Evolutionary conservation across 2,888 invertebrate species (phyloP), one percentile per base, ranked within the genome.

Genomic region (Clivina fossor): DNA sequence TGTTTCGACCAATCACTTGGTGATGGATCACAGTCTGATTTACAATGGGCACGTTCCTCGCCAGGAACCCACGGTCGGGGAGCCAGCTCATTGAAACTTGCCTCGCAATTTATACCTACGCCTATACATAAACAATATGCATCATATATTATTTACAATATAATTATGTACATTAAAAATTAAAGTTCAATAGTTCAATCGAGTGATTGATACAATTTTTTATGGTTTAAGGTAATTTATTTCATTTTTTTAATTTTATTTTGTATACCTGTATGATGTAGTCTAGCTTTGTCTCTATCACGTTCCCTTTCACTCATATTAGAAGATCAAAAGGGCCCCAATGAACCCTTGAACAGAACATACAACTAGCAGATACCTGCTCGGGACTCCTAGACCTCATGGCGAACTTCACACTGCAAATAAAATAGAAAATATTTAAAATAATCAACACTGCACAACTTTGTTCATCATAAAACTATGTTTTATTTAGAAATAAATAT

Each of bases 61-160:
- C 89, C 90, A 69, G 88, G 85, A 72, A 90, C 88, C 69, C 90
- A 90, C 76, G 90, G 90, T 80, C 90, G 80, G 72, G 89, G 89
- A 75, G 84, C 82, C 78, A 84, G 84, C 75, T 84, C 82, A 44
- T 53, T 33, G 53, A 53, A 53, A 44, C 44, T 53, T 44, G 53
- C 13, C n/a, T 44, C 44, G 37, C 53, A 53, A 24, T 44, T 11
- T 9, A 40, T 22, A 11, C 40, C 40, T 40, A n/a, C n/a, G n/a
- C n/a, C n/a, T n/a, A n/a, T n/a, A n/a, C n/a, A n/a, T n/a, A n/a
- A n/a, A n/a, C n/a, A n/a, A n/a, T n/a, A n/a, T n/a, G n/a, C n/a
- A n/a, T n/a, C n/a, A n/a, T n/a, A n/a, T n/a, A n/a, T n/a, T n/a
- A n/a, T n/a, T n/a, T n/a, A n/a, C n/a, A n/a, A n/a, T n/a, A n/a